These are phyloP conservation scores for Enteromius afrohamiltoni DNA, from an alignment of 2,797 vertebrate genomes.

Conservation along the genomic window DNA sequence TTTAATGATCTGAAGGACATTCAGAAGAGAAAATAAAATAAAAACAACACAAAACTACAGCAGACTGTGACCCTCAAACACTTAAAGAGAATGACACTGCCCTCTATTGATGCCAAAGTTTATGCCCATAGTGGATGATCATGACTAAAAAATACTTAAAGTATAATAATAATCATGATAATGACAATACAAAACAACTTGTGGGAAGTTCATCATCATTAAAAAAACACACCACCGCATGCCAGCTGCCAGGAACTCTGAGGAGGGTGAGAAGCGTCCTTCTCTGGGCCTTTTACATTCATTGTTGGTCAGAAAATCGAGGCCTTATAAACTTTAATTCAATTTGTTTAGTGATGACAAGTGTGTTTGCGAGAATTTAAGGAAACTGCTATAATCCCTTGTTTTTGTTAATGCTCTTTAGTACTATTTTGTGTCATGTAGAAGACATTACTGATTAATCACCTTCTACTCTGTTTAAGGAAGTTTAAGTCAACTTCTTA, in stretches of 20 bases:
- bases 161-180: no score
- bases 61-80: neutral
- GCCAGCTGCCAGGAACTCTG: no score
- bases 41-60: neutral
- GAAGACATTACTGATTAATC: neutral
- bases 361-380: neutral
- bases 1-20: neutral
- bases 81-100: constrained; percentile 11
- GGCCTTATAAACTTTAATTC: neutral
- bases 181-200: no score
- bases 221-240: no score
- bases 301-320: no score
- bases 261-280: neutral
- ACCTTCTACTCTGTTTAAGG: neutral
- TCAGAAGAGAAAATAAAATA: neutral
- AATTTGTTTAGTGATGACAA: neutral
- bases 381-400: neutral
- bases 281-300: neutral
- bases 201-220: no score
- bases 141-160: no score
- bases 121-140: neutral
- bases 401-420: neutral
- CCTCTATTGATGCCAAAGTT: neutral
- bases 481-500: neutral
- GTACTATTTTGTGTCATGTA: neutral